These are phyloP conservation scores for Hydropotes inermis DNA, from an alignment of 2,113 vertebrate genomes.

Conservation along the genomic window DNA sequence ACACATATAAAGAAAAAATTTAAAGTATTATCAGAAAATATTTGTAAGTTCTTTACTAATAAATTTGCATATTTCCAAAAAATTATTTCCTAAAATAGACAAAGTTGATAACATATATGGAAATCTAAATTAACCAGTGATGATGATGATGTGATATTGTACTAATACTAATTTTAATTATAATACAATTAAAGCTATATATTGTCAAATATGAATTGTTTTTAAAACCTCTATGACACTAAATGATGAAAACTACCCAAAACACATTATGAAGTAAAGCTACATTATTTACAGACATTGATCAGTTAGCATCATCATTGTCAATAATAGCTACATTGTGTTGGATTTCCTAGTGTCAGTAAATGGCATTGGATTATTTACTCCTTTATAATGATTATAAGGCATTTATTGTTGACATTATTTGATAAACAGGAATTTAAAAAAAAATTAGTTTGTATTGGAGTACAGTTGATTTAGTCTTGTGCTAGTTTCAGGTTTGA, in stretches of 20 bases:
- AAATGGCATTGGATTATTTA: background rate
- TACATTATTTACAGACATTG: background rate
- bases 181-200: background rate
- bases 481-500: background rate
- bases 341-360: background rate
- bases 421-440: background rate
- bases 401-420: background rate
- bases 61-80: background rate
- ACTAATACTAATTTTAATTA: background rate
- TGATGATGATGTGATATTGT: background rate
- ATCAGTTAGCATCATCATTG: background rate
- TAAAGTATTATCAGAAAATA: background rate
- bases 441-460: background rate
- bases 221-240: background rate
- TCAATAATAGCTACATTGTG: background rate
- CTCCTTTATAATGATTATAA: background rate
- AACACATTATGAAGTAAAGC: background rate
- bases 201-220: background rate
- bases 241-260: background rate
- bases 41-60: background rate
- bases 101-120: background rate
- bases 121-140: background rate
- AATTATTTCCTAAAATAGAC: background rate
- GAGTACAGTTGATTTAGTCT: background rate
- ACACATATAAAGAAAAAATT: background rate